Base-by-base conservation (phyloP, 1,140 invertebrate genomes). In the Holotrichia oblita region DNA sequence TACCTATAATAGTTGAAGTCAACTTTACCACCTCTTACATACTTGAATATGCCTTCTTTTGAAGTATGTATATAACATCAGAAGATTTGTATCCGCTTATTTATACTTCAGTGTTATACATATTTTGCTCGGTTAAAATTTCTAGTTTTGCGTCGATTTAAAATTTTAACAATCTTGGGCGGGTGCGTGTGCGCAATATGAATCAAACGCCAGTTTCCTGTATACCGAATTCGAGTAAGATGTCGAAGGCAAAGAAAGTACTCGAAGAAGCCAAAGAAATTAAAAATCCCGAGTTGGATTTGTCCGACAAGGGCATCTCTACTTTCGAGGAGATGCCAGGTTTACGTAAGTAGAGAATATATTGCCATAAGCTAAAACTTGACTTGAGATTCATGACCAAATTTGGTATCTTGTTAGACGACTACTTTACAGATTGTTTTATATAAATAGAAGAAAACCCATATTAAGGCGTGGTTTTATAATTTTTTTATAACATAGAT, bases 281-380 rank as follows among this genome's bases (percentile, higher is more conserved):
- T 73, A 93, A 95, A 87, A 97, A 97, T 91, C 93, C 96, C 17
- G 98, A 99, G 89, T 88, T 99, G 83, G 98, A 99, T 91, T 91
- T 99, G 80, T 94, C 96, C 41, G 98, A 99, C 87, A 97, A 97
- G 88, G 93, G 94, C 34, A 93, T 99, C 78, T 88, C 91, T 20
- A 94, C 93, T 76, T 93, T 99, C 84, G 94, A 97, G 82, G 97
- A 99, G 88, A 90, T 99, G 86, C 95, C 97, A 73, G 95, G 96
- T 81, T 89, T 99, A 80, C 93, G 98, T 99, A 91, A 97, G 97
- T 94, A 77, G 78, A 75, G 72, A 78, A 81, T 40, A 22, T 20
- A 17, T 55, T 55, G 12, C 7, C 27, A 14, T 48, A 72, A n/a
- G 14, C 34, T 6, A 22, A 24, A 10, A 20, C 17, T 9, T 6